phyloP scores from a whole-genome alignment of 2,888 invertebrate species.

The Drosophila maculinotata region DNA sequence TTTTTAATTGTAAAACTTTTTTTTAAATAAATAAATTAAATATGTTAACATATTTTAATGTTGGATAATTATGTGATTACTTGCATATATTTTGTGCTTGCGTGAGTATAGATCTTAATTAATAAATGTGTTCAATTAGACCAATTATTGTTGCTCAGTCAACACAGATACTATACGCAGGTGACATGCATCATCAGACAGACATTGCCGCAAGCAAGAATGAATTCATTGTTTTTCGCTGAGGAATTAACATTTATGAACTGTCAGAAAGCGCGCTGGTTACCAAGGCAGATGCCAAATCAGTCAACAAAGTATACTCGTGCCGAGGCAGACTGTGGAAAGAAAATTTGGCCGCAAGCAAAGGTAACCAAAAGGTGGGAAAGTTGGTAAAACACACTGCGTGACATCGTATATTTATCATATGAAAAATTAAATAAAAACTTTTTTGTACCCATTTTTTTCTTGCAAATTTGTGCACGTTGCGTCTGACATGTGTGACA shows the following conservation, averaged over 20 bases:
- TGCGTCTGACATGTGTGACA: slow-evolving; percentile 56
- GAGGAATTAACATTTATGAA: slow-evolving; percentile 54
- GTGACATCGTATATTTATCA: slow-evolving; percentile 42
- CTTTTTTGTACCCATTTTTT: slow-evolving; percentile 22
- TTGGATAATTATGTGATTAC: not conserved
- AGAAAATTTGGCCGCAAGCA: slow-evolving; percentile 26
- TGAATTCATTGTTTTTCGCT: slow-evolving; percentile 7
- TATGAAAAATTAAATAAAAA: slow-evolving; percentile 49
- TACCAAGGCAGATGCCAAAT: slow-evolving; percentile 42
- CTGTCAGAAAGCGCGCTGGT: slow-evolving; percentile 40
- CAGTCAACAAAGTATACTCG: slow-evolving; percentile 34
- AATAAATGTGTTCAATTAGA: too few relatives aligned
- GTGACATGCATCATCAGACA: slow-evolving; percentile 16
- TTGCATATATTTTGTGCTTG: not conserved
- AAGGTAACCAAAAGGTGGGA: slow-evolving; percentile 17
- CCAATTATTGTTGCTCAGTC: not conserved
- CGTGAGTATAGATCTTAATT: too few relatives aligned
- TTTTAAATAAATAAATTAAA: too few relatives aligned
- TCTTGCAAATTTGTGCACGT: slow-evolving; percentile 34
- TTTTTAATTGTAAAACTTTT: too few relatives aligned
- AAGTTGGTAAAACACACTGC: slow-evolving; percentile 3
- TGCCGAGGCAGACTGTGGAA: slow-evolving; percentile 10
- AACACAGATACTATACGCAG: slow-evolving; percentile 8
- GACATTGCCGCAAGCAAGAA: slow-evolving; percentile 7
- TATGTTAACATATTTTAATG: not conserved